phyloP scores from a whole-genome alignment of 2,113 vertebrate genomes.

The Saccopteryx bilineata region DNA sequence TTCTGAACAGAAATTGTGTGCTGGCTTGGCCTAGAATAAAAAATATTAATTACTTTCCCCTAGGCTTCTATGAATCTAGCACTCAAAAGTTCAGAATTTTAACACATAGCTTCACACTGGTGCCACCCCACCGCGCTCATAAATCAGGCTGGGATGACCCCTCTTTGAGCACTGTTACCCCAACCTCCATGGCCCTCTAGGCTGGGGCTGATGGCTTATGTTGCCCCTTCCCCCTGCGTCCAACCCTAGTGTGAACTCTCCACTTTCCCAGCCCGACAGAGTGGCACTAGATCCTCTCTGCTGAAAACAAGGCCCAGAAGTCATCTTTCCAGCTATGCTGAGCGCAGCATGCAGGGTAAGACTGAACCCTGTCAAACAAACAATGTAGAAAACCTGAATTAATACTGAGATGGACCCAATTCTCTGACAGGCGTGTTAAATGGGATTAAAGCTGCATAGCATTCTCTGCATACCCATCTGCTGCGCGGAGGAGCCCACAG shows the following conservation, averaged over 20 bases:
- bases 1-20: not conserved
- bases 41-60: not conserved
- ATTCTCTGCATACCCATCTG: slow-evolving; percentile 76
- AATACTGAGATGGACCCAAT: slow-evolving; percentile 31
- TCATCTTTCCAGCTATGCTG: slow-evolving; percentile 31
- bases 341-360: not conserved
- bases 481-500: slow-evolving; percentile 68
- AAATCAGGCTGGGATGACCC: not conserved
- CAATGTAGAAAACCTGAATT: slow-evolving; percentile 65
- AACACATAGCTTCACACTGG: not conserved
- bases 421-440: slow-evolving; percentile 83
- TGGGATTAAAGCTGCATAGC: slow-evolving; percentile 78
- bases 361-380: slow-evolving; percentile 55
- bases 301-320: slow-evolving; percentile 50
- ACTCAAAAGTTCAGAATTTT: not conserved
- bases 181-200: not conserved
- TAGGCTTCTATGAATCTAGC: not conserved
- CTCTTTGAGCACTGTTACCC: not conserved
- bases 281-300: not conserved
- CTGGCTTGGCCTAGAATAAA: not conserved
- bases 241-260: not conserved
- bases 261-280: not conserved
- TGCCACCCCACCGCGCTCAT: not conserved
- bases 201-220: rapidly evolving
- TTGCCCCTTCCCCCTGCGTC: not conserved